Evolutionary conservation across 2,888 invertebrate genomes (phyloP).

Genomic region (Acrobasis suavella): DNA sequence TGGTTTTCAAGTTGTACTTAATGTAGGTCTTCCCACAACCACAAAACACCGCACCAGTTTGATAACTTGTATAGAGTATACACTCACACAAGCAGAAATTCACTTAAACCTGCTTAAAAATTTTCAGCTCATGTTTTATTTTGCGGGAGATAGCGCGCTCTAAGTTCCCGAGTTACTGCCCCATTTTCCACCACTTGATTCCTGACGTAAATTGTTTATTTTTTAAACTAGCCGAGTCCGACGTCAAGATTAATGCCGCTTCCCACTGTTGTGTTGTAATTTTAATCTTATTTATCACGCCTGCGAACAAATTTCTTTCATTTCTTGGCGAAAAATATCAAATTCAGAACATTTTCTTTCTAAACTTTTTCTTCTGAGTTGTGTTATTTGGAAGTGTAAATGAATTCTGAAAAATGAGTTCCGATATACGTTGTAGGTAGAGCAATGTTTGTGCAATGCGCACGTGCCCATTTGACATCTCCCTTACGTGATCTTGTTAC

Average conservation of each 20-base stretch:
- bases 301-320: neutral
- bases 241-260: conserved; percentile 10
- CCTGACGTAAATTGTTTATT: conserved; percentile 13
- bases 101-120: conserved; percentile 4
- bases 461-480: conserved; percentile 8
- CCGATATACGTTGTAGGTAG: neutral
- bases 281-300: conserved; percentile 19
- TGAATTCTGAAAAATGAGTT: neutral
- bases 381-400: neutral
- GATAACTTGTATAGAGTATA: no score
- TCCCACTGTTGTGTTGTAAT: conserved; percentile 13
- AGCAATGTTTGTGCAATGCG: neutral
- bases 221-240: conserved; percentile 18
- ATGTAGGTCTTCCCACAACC: no score
- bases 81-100: neutral
- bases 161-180: conserved; percentile 14
- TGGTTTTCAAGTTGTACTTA: no score
- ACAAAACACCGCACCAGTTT: no score
- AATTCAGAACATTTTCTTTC: neutral
- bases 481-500: conserved; percentile 3
- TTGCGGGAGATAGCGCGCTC: conserved; percentile 9
- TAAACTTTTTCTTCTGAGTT: neutral
- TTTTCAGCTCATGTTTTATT: neutral
- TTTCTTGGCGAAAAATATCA: neutral
- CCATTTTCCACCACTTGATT: conserved; percentile 19